These are phyloP conservation scores for Chaenocephalus aceratus DNA, from an alignment of 2,113 vertebrate genomes.

Conservation along the genomic window DNA sequence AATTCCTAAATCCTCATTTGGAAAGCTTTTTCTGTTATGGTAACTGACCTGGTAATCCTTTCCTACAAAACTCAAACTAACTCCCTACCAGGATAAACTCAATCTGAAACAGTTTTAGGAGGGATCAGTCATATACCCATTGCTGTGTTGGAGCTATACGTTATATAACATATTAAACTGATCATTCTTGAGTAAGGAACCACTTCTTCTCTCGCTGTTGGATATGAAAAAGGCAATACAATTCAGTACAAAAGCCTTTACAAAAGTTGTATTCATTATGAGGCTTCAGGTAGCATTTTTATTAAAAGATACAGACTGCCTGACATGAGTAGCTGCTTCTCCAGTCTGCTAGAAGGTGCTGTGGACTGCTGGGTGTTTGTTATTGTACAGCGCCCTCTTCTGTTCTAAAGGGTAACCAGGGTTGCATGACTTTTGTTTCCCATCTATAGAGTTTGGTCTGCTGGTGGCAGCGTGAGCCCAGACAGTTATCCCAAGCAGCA, in stretches of 20 bases:
- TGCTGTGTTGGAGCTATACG: neutral
- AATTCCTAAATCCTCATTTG: no score
- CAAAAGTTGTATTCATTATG: neutral
- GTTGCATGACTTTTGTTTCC: neutral
- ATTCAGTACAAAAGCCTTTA: neutral
- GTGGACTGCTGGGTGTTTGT: slow-evolving; percentile 18
- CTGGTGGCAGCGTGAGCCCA: slow-evolving; percentile 38
- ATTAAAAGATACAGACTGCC: neutral
- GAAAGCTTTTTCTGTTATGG: neutral
- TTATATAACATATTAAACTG: neutral
- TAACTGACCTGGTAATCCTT: neutral
- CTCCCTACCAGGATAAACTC: neutral
- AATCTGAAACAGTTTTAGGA: neutral
- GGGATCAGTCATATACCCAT: neutral
- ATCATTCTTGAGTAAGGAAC: neutral
- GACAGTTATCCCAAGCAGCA: no score
- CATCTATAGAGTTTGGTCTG: slow-evolving; percentile 5
- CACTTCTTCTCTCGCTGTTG: neutral
- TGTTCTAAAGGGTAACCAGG: slow-evolving; percentile 33
- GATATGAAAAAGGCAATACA: neutral
- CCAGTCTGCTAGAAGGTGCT: neutral
- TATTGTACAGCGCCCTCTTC: slow-evolving; percentile 69
- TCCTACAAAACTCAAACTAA: neutral
- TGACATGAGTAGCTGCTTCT: neutral
- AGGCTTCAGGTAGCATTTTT: neutral